These are phyloP conservation scores for Leptinotarsa juncta DNA, from an alignment of 2,888 invertebrate genomes.

Conservation along the genomic window DNA sequence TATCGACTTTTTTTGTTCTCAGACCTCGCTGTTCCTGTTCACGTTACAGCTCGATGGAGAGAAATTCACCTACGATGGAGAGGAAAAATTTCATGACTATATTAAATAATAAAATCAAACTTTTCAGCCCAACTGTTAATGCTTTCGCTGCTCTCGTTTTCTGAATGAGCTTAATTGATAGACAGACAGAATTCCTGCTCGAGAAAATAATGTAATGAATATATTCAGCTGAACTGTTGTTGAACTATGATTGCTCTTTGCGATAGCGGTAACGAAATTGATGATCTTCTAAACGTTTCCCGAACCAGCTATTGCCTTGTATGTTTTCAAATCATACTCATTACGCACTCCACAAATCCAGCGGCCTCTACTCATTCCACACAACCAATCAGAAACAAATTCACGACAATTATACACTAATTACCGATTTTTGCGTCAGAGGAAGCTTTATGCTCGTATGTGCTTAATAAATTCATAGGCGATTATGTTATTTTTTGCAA, in stretches of 20 bases:
- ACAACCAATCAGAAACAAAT: constrained; percentile 26
- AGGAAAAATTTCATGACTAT: too few species aligned
- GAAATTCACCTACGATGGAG: too few species aligned
- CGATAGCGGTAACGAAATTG: constrained; percentile 10
- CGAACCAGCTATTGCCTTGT: constrained; percentile 3
- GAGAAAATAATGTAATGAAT: background rate
- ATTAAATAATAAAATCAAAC: too few species aligned
- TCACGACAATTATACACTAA: constrained; percentile 18
- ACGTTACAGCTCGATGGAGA: too few species aligned
- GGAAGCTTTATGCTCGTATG: constrained; percentile 23
- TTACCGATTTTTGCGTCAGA: constrained; percentile 17
- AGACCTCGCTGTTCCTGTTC: too few species aligned
- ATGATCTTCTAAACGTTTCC: constrained; percentile 1
- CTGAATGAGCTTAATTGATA: too few species aligned
- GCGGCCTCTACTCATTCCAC: constrained; percentile 32
- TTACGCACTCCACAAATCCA: constrained; percentile 17
- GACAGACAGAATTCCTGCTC: too few species aligned
- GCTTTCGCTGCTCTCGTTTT: too few species aligned
- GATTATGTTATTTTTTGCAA: constrained; percentile 28
- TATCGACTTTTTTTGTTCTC: too few species aligned
- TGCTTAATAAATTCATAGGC: constrained; percentile 24
- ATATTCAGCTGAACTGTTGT: background rate
- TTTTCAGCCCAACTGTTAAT: background rate
- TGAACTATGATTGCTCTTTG: background rate
- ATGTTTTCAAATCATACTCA: constrained; percentile 2